phyloP scores from a whole-genome alignment of 2,113 vertebrate species.

The Halcyon malimbica region DNA sequence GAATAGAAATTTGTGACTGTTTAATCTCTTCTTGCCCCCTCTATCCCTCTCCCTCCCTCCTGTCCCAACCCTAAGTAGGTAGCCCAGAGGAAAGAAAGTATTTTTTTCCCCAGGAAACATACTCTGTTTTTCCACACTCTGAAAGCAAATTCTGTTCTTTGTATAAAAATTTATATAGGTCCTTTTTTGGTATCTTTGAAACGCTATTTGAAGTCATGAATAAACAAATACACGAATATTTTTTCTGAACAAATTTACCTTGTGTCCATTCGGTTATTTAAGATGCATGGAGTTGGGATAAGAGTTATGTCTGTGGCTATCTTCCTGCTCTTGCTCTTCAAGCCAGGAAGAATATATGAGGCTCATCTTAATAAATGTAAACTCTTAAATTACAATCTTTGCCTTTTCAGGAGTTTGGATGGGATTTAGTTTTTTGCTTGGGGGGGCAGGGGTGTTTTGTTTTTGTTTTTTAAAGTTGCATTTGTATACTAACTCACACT shows the following conservation, averaged over 20 bases:
- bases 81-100: neutral
- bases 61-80: neutral
- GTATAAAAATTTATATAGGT: neutral
- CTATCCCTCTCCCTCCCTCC: neutral
- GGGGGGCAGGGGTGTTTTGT: rapidly evolving
- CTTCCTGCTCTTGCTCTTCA: neutral
- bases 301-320: neutral
- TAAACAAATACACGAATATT: neutral
- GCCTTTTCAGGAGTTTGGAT: neutral
- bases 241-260: neutral
- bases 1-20: neutral
- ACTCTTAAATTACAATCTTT: neutral
- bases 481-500: neutral
- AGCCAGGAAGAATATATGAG: neutral
- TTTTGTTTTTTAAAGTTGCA: neutral
- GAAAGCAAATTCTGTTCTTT: neutral
- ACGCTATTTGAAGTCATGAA: neutral
- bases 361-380: neutral
- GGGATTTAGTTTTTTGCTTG: neutral
- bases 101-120: neutral
- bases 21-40: neutral
- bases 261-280: neutral
- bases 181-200: neutral
- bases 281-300: neutral
- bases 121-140: neutral